Conservation (phyloP, 1,140 invertebrate genomes). For the Drosophila bocqueti region DNA sequence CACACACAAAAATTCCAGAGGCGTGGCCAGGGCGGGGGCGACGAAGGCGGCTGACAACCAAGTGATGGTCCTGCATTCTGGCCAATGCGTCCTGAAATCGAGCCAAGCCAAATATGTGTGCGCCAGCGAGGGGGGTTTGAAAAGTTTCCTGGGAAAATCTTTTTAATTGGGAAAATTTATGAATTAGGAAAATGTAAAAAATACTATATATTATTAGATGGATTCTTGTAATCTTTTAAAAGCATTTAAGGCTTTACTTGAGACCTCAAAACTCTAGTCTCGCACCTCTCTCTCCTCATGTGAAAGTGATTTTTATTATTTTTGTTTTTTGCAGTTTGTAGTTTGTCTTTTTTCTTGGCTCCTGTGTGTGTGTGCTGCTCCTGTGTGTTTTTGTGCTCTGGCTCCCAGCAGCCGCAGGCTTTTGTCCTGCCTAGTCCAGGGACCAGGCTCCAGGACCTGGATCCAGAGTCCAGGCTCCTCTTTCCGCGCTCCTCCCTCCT, state of each 20-base stretch:
- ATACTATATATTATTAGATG: background rate
- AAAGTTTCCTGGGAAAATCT: background rate
- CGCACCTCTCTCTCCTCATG: conserved; percentile 4
- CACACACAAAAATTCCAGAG: conserved; percentile 3
- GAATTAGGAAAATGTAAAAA: too few relatives aligned
- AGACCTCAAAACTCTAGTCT: background rate
- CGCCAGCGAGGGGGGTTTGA: background rate
- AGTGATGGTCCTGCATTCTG: conserved; percentile 44
- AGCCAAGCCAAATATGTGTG: conserved; percentile 57
- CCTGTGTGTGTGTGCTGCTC: background rate
- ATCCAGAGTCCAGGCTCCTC: background rate
- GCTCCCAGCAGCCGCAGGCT: conserved; percentile 64
- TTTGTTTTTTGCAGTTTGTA: conserved; percentile 24
- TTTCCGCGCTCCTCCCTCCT: background rate
- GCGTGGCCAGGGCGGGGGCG: background rate
- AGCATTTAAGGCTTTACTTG: background rate
- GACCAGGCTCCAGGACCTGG: background rate
- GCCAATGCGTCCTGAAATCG: conserved; percentile 49
- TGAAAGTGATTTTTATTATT: conserved; percentile 31
- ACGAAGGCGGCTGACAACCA: conserved; percentile 12
- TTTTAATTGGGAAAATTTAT: background rate
- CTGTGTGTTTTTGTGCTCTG: conserved; percentile 23
- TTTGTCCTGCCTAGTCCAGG: conserved; percentile 52
- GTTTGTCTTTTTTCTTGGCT: conserved; percentile 29
- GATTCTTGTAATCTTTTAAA: background rate